Conservation (phyloP, 92 coral and sea anemone genomes). For the Zoanthus gigantus region DNA sequence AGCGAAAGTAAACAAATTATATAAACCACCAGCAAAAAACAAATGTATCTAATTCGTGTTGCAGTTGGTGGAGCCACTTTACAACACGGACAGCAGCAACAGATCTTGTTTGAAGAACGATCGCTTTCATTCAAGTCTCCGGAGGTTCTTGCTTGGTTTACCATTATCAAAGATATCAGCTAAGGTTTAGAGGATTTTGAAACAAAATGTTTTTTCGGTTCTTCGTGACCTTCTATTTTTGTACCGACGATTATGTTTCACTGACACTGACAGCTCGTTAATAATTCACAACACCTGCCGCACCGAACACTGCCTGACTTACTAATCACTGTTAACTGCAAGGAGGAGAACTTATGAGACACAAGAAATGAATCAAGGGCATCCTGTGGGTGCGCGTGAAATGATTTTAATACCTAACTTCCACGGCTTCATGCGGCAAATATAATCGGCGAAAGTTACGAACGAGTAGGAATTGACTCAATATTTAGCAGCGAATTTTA, state of each 20-base stretch:
- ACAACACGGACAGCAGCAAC: conserved; percentile 34
- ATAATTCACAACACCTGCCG: conserved; percentile 29
- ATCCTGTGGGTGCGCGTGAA: too few species aligned
- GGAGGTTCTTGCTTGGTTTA: not conserved
- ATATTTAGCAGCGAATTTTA: too few species aligned
- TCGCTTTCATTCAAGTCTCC: not conserved
- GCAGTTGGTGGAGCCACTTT: not conserved
- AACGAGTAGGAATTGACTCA: too few species aligned
- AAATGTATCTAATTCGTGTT: conserved; percentile 60
- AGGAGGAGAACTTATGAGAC: too few species aligned
- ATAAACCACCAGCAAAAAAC: conserved; percentile 57
- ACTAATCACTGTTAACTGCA: too few species aligned
- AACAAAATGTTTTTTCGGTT: not conserved
- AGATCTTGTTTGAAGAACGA: conserved; percentile 4
- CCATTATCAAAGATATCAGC: not conserved
- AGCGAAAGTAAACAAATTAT: conserved; percentile 62
- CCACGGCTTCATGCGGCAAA: too few species aligned
- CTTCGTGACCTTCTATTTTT: conserved; percentile 21
- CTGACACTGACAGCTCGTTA: conserved; percentile 23
- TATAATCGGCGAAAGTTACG: too few species aligned
- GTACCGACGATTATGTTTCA: not conserved
- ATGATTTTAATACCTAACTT: too few species aligned
- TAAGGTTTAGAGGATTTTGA: not conserved
- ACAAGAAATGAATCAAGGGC: too few species aligned
- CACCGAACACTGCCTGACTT: not conserved